Base-by-base conservation (phyloP, 2,888 invertebrate genomes). In the Plebejus argus region DNA sequence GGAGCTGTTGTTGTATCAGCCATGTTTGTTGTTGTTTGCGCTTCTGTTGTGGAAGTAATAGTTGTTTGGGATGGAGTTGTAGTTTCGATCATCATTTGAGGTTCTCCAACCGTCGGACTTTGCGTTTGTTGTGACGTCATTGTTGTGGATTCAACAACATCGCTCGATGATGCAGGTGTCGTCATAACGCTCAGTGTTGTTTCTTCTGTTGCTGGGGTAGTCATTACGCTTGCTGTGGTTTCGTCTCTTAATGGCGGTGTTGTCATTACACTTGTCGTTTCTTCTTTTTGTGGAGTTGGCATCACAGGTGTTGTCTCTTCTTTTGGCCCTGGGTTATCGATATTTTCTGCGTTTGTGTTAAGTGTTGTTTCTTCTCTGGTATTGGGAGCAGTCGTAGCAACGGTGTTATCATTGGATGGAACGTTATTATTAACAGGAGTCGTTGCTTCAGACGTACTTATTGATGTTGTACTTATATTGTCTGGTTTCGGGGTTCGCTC, bases 291-390 rank as follows among this genome's bases (percentile, higher is more conserved):
- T 71, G 35, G 4, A 45, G 20, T 77, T 20, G 35, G 1, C 18
- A 61, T 76, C n/a, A 39, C 33, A 78, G 84, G 86, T 0, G 84
- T 82, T 45, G 86, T 85, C 58, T 87, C 85, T 20, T 87, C 82
- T 58, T 85, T 83, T 76, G 86, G 85, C 53, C 80, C 83, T 80
- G 86, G 86, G 77, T 86, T 82, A 78, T 90, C 88, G 77, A 91
- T 83, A 61, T 89, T 89, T 82, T 90, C 90, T 23, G 87, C 86
- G 78, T 87, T 89, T 45, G 91, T 87, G 77, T 87, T 89, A 5
- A 82, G 79, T 35, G 89, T 90, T 35, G 89, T 89, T 80, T 91
- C 89, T 84, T 89, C 88, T 82, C 82, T 86, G 7, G 78, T 78
- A 56, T 78, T 76, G 56, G 80, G 61, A 28, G 78, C 80, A 66